Conservation (phyloP, 1,140 invertebrate genomes). For the Acyrthosiphon pisum region DNA sequence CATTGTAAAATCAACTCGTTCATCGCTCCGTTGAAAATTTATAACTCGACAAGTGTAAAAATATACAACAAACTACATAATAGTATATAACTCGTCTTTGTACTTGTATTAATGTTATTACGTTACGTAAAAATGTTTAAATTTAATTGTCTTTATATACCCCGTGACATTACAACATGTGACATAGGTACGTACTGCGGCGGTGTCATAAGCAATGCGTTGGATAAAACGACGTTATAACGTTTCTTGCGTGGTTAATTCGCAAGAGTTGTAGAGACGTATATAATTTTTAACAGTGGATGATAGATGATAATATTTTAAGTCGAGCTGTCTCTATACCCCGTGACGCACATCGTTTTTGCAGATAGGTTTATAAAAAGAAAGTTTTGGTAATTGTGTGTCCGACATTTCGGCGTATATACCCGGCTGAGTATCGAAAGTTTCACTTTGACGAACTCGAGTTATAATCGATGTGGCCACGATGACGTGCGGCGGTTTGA, state of each 20-base stretch:
- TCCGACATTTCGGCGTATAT: background rate
- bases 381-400: background rate
- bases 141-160: background rate
- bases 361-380: background rate
- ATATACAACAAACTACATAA: too few relatives aligned
- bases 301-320: constrained; percentile 24
- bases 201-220: background rate
- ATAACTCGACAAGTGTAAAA: too few relatives aligned
- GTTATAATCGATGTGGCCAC: background rate
- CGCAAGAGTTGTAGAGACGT: background rate
- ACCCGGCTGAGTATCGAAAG: background rate
- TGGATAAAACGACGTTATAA: background rate
- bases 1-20: too few relatives aligned
- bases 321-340: background rate
- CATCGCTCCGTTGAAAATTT: too few relatives aligned
- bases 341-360: background rate
- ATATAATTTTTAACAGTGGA: background rate
- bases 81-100: too few relatives aligned
- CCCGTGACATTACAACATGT: background rate
- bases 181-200: background rate
- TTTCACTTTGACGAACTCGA: background rate
- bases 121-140: background rate
- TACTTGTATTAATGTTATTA: too few relatives aligned
- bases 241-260: background rate
- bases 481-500: background rate